Conservation (phyloP, 2,888 invertebrate genomes). For the Drosophila siamana region DNA sequence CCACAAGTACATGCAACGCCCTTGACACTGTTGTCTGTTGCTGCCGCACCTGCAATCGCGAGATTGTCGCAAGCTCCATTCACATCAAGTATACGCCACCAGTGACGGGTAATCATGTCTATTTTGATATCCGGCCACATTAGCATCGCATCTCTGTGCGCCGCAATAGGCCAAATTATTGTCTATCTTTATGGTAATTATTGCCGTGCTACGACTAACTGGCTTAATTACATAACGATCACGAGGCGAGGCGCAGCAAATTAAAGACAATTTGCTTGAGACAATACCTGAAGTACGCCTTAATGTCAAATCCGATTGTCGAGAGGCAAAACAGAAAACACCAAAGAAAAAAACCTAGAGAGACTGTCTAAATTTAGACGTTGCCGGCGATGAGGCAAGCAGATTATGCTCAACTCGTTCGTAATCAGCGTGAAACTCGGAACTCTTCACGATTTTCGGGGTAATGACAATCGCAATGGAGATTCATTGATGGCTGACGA, state of each 20-base stretch:
- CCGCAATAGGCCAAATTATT: slow-evolving; percentile 69
- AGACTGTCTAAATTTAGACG: slow-evolving; percentile 25
- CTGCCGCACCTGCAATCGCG: slow-evolving; percentile 43
- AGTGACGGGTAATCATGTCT: slow-evolving; percentile 53
- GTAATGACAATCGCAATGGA: not conserved
- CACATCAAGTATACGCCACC: slow-evolving; percentile 55
- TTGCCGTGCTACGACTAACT: slow-evolving; percentile 49
- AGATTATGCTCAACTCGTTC: slow-evolving; percentile 8
- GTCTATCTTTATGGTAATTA: slow-evolving; percentile 70
- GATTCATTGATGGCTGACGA: slow-evolving; percentile 12
- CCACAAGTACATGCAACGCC: slow-evolving; percentile 25
- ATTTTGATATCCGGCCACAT: slow-evolving; percentile 70
- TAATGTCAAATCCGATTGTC: slow-evolving; percentile 66
- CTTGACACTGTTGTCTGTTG: slow-evolving; percentile 46
- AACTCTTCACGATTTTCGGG: slow-evolving; percentile 16
- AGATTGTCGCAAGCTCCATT: not conserved
- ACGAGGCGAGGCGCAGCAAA: slow-evolving; percentile 13
- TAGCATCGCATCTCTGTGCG: slow-evolving; percentile 34
- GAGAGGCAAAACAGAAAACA: slow-evolving; percentile 31
- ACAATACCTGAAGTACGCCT: slow-evolving; percentile 53
- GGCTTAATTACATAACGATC: slow-evolving; percentile 67
- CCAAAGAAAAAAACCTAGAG: slow-evolving; percentile 2
- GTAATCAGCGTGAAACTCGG: slow-evolving; percentile 17
- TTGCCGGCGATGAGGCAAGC: slow-evolving; percentile 17
- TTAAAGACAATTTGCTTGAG: slow-evolving; percentile 16